Percentiles rank a stretch among this genome's conserved stretches.
phyloP scores from a whole-genome alignment of 2,797 vertebrate species.

The Cuculus canorus region DNA sequence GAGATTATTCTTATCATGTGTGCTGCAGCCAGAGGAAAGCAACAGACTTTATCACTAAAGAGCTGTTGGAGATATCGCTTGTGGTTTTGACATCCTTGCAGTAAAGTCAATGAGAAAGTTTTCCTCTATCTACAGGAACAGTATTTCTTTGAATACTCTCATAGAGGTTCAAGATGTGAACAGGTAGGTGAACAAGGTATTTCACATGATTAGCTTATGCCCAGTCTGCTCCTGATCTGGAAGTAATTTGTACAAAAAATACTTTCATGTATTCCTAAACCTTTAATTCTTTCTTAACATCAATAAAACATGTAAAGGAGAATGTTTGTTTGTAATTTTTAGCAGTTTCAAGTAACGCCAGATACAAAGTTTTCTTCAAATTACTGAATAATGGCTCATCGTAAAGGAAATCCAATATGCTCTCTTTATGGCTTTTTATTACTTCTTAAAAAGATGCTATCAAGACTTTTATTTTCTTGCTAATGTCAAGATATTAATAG shows the following conservation, averaged over 20 bases:
- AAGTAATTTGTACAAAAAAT: background rate
- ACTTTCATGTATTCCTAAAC: background rate
- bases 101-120: background rate
- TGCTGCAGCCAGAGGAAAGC: background rate
- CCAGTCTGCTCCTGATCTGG: background rate
- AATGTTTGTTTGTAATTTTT: background rate
- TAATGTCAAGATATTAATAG: background rate
- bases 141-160: background rate
- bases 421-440: background rate
- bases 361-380: background rate
- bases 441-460: background rate
- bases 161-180: background rate
- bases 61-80: background rate
- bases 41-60: background rate
- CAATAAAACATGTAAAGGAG: background rate
- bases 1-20: constrained; percentile 15
- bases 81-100: background rate
- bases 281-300: background rate
- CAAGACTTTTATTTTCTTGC: background rate
- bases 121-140: background rate
- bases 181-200: background rate
- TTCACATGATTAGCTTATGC: background rate
- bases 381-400: background rate
- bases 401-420: background rate
- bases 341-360: background rate